These are phyloP conservation scores for Heteractis magnifica DNA, from an alignment of 92 coral and sea anemone genomes.

Conservation along the genomic window DNA sequence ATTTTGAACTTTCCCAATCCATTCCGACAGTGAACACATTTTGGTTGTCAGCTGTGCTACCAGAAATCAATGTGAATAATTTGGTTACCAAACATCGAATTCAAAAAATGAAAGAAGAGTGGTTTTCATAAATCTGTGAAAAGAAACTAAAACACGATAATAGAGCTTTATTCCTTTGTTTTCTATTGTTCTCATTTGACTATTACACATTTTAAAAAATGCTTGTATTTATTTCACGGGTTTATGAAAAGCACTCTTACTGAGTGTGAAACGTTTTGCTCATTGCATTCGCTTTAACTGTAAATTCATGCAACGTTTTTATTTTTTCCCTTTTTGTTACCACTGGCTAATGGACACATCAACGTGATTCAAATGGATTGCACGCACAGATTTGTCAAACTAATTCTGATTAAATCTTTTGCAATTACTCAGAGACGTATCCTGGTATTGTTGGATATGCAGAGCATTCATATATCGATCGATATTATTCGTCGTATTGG, in stretches of 20 bases:
- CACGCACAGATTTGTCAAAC: no score
- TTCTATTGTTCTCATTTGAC: background rate
- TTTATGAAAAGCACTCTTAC: slow-evolving; percentile 1
- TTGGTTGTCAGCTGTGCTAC: background rate
- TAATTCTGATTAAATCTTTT: background rate
- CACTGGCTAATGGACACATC: background rate
- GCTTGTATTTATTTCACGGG: slow-evolving; percentile 3
- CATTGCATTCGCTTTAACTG: background rate
- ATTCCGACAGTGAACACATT: slow-evolving; percentile 6
- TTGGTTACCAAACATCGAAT: background rate
- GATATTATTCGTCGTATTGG: background rate
- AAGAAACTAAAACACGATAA: background rate
- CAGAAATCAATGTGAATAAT: background rate
- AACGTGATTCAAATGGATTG: no score
- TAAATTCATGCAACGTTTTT: background rate
- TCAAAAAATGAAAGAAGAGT: background rate
- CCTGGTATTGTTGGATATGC: background rate
- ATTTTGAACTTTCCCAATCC: slow-evolving; percentile 4
- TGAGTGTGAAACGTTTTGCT: background rate
- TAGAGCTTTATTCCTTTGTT: background rate
- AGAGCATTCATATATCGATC: background rate
- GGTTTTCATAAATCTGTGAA: no score
- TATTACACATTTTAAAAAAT: no score
- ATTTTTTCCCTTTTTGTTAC: background rate
- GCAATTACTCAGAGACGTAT: background rate